Evolutionary conservation across 2,113 vertebrate species (phyloP).

Genomic region (Bubo scandiacus): DNA sequence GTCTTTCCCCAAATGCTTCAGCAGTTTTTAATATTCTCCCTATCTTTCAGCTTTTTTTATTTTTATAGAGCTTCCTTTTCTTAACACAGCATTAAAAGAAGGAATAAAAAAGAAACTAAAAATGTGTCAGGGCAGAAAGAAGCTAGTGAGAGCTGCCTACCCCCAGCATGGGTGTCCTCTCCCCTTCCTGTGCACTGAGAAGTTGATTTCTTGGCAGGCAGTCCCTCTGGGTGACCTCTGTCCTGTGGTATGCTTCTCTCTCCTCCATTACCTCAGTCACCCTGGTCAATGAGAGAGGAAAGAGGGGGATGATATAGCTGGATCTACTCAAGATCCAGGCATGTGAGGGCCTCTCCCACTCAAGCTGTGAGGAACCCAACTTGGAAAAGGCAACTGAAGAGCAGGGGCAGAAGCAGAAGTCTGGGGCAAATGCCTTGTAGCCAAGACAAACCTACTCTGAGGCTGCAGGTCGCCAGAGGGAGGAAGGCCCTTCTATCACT

Average conservation of each 20-base stretch:
- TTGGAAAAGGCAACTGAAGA: neutral
- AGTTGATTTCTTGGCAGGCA: neutral
- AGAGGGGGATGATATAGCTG: neutral
- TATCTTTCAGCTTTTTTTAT: neutral
- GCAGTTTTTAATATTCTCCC: slow-evolving; percentile 6
- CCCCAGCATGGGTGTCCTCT: neutral
- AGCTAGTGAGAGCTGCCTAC: neutral
- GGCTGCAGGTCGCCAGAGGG: neutral
- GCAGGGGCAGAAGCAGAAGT: neutral
- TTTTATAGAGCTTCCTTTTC: neutral
- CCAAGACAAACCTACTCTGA: neutral
- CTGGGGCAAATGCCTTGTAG: neutral
- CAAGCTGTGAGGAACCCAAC: neutral
- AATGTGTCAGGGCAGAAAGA: neutral
- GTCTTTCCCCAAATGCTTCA: neutral
- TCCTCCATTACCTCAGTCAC: neutral
- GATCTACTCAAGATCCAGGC: neutral
- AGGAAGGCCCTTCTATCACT: neutral
- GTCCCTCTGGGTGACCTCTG: neutral
- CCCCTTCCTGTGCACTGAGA: neutral
- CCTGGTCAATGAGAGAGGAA: neutral
- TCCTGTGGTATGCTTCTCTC: neutral
- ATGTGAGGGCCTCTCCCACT: accelerated
- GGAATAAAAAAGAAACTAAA: neutral
- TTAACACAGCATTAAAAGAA: neutral